Percentiles rank a stretch among this genome's conserved stretches.
These are phyloP conservation scores for Isotomurus palustris DNA, from an alignment of 2,888 invertebrate species.

Conservation along the genomic window DNA sequence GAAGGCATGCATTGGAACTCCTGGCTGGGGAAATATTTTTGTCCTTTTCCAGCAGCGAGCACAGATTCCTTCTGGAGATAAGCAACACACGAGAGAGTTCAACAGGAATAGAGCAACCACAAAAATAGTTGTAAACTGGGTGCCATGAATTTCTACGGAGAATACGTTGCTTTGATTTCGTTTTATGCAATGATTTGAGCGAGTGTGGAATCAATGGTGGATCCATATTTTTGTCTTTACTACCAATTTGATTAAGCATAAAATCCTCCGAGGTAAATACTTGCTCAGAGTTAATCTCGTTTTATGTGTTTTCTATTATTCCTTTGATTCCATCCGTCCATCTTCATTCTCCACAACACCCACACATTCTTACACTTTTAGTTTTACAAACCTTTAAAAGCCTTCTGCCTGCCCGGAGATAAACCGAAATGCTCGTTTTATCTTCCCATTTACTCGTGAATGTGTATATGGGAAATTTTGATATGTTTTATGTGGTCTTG, in stretches of 20 bases:
- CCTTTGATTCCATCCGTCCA: neutral
- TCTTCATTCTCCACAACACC: no score
- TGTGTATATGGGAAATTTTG: no score
- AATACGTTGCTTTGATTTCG: neutral
- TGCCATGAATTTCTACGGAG: neutral
- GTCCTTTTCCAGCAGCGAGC: no score
- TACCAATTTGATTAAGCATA: neutral
- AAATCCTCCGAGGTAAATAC: neutral
- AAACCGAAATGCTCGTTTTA: no score
- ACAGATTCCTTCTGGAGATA: neutral
- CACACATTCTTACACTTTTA: no score
- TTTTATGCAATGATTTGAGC: slow-evolving; percentile 1
- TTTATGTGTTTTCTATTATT: neutral
- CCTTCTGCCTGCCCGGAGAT: no score
- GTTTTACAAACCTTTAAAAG: no score
- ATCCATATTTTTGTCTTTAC: slow-evolving; percentile 4
- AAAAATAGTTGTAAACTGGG: neutral
- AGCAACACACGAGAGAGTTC: neutral
- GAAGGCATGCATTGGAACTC: no score
- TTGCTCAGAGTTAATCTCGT: neutral
- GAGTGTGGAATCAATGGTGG: neutral
- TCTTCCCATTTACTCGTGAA: no score
- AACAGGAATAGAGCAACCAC: neutral
- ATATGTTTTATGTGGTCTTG: no score
- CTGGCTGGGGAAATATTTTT: no score